These are phyloP conservation scores for Cabera pusaria DNA, from an alignment of 2,888 invertebrate genomes.

Conservation along the genomic window DNA sequence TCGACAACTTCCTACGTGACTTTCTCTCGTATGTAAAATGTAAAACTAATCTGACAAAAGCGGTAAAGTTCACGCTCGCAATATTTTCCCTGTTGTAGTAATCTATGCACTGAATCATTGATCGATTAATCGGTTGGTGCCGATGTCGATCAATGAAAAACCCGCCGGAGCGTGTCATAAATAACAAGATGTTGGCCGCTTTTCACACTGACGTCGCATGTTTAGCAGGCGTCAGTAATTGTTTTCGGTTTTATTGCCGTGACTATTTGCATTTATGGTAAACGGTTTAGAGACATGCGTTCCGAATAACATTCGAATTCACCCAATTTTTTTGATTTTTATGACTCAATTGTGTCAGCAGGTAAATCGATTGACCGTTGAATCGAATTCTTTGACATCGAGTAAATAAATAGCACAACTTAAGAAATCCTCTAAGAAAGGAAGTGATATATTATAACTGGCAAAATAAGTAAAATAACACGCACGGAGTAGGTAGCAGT, in stretches of 20 bases:
- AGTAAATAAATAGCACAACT: too few relatives aligned
- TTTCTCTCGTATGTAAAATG: conserved; percentile 28
- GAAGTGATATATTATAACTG: too few relatives aligned
- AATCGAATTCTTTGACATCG: too few relatives aligned
- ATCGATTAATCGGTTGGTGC: conserved; percentile 36
- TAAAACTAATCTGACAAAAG: conserved; percentile 11
- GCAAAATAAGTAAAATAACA: too few relatives aligned
- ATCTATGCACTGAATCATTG: conserved; percentile 21
- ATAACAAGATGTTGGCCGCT: conserved; percentile 37
- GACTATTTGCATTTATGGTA: conserved; percentile 18
- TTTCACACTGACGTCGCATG: conserved; percentile 39
- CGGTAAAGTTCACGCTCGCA: conserved; percentile 13
- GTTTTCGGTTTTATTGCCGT: conserved; percentile 20
- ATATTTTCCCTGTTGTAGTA: conserved; percentile 14
- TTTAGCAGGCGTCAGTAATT: conserved; percentile 19
- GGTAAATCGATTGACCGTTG: too few relatives aligned
- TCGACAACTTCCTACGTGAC: conserved; percentile 20
- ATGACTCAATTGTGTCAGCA: conserved; percentile 12
- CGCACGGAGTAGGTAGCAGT: conserved; percentile 4
- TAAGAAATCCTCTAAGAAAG: too few relatives aligned
- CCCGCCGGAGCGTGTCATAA: conserved; percentile 39
- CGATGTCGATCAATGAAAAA: conserved; percentile 35
- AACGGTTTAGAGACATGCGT: conserved; percentile 17
- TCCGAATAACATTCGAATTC: conserved; percentile 18
- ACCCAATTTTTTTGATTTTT: conserved; percentile 12